Conservation (phyloP, 1,140 invertebrate species). For the Liolophura sinensis region DNA sequence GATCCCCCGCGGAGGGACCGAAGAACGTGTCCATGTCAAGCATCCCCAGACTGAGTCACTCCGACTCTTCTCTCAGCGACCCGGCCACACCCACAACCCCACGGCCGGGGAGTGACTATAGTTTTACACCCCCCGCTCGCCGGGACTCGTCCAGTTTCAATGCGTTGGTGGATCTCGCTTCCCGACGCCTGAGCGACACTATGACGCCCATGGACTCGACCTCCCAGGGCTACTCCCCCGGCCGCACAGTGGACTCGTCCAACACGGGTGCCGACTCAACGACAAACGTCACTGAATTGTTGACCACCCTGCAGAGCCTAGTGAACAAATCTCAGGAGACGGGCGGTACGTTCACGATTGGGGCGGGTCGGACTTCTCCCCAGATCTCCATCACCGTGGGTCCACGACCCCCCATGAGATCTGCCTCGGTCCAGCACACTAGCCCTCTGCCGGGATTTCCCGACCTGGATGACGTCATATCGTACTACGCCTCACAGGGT, state of each 20-base stretch:
- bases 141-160: too few species aligned
- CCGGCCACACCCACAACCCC: too few species aligned
- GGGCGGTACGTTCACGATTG: conserved; percentile 16
- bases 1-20: too few species aligned
- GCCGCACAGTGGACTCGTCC: conserved; percentile 8
- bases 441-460: conserved; percentile 29
- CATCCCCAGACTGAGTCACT: too few species aligned
- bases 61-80: too few species aligned
- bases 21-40: too few species aligned
- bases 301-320: conserved; percentile 28
- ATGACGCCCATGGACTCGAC: too few species aligned
- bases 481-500: conserved; percentile 44
- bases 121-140: too few species aligned
- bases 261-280: conserved; percentile 31
- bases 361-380: not conserved
- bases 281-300: conserved; percentile 31
- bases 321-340: conserved; percentile 27
- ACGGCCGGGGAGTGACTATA: too few species aligned
- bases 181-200: too few species aligned
- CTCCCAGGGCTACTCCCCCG: not conserved
- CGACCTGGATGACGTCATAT: conserved; percentile 35
- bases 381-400: conserved; percentile 13
- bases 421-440: conserved; percentile 27
- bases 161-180: too few species aligned
- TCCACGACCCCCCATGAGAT: conserved; percentile 18